Conservation (phyloP, 30 jellyfish, hydroid and myxozoan genomes). For the Aurelia sp. region DNA sequence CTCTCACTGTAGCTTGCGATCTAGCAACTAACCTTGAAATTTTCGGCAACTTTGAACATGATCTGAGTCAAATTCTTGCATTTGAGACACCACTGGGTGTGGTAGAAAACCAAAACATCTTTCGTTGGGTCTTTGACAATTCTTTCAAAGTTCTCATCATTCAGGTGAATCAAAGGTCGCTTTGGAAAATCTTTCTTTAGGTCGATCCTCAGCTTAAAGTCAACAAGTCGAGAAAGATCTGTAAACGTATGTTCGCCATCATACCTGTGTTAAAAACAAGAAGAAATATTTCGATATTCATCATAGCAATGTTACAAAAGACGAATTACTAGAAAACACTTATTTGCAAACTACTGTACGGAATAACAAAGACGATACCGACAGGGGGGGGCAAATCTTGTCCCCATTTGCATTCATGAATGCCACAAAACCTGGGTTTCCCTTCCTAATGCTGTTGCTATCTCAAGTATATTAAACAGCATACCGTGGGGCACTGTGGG, state of each 20-base stretch:
- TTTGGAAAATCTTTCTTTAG: constrained; percentile 40
- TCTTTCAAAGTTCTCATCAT: constrained; percentile 81
- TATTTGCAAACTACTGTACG: too few species aligned
- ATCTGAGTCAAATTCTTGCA: constrained; percentile 76
- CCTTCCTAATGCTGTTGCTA: too few species aligned
- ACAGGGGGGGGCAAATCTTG: too few species aligned
- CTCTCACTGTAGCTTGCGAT: too few species aligned
- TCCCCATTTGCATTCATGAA: too few species aligned
- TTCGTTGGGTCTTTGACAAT: constrained; percentile 70
- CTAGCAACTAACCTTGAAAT: constrained; percentile 70
- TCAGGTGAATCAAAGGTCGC: constrained; percentile 71
- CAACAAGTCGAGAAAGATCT: constrained; percentile 58
- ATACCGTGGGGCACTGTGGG: too few species aligned
- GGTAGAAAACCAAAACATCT: constrained; percentile 71
- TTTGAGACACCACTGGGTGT: constrained; percentile 89
- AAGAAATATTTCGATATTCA: too few species aligned
- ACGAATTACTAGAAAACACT: too few species aligned
- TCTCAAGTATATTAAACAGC: too few species aligned
- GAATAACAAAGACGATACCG: too few species aligned
- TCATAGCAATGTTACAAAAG: too few species aligned
- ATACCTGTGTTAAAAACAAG: constrained; percentile 31
- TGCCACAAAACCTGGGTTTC: too few species aligned
- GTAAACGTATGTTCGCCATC: constrained; percentile 68
- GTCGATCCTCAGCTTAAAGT: constrained; percentile 45
- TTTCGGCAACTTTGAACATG: constrained; percentile 69